Conservation (phyloP, 2,888 invertebrate genomes). For the Eristalis tenax region DNA sequence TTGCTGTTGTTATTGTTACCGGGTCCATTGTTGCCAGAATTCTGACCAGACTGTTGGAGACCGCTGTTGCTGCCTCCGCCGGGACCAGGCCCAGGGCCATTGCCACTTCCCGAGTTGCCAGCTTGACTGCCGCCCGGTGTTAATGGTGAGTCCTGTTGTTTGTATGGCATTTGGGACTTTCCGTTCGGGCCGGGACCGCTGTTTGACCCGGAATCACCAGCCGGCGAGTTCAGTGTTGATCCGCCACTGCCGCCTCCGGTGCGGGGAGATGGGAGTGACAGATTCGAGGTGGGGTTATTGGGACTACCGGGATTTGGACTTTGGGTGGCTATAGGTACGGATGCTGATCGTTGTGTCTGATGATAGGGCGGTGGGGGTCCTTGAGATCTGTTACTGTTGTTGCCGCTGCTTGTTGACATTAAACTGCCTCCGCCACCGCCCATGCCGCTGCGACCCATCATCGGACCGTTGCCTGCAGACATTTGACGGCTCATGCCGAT, state of each 20-base stretch:
- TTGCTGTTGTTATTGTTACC: constrained; percentile 63
- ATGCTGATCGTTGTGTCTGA: constrained; percentile 87
- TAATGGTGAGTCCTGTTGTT: constrained; percentile 84
- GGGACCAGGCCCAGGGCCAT: constrained; percentile 65
- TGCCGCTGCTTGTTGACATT: constrained; percentile 72
- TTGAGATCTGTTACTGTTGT: constrained; percentile 82
- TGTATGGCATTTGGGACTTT: constrained; percentile 76
- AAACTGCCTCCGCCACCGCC: constrained; percentile 38
- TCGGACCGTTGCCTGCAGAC: constrained; percentile 55
- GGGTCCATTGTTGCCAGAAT: constrained; percentile 46
- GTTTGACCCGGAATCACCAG: constrained; percentile 82
- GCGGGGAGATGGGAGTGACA: constrained; percentile 88
- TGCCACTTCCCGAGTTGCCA: constrained; percentile 73
- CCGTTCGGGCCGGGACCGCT: constrained; percentile 53
- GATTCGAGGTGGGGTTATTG: constrained; percentile 86
- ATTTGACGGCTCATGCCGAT: constrained; percentile 60
- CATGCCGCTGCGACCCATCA: constrained; percentile 51
- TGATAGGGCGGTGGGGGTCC: constrained; percentile 91
- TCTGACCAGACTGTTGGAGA: constrained; percentile 19
- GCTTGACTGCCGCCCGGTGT: constrained; percentile 52
- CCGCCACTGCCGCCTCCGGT: constrained; percentile 79
- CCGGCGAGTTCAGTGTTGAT: constrained; percentile 87
- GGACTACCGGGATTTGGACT: constrained; percentile 89
- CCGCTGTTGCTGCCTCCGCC: constrained; percentile 28
- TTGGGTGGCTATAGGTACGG: constrained; percentile 88